These are phyloP conservation scores for Verasper variegatus DNA, from an alignment of 2,113 vertebrate species.

Conservation along the genomic window DNA sequence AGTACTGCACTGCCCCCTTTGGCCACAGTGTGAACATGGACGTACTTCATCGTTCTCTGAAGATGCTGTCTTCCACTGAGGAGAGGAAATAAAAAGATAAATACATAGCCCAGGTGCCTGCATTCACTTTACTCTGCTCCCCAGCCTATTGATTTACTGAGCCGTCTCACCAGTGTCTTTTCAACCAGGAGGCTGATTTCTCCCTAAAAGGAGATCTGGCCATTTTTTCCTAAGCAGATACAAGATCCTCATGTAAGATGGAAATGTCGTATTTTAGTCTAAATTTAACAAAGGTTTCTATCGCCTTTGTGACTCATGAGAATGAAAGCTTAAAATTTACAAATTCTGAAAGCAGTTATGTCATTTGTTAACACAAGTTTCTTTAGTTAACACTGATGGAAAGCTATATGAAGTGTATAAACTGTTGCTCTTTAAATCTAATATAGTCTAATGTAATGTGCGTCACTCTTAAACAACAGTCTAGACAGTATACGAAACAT, in stretches of 20 bases:
- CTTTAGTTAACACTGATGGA: background rate
- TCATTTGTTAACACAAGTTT: background rate
- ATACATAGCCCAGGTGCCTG: conserved; percentile 44
- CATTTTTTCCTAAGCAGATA: conserved; percentile 41
- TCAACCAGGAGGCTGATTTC: conserved; percentile 45
- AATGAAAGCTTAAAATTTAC: background rate
- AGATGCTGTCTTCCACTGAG: conserved; percentile 27
- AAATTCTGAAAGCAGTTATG: background rate
- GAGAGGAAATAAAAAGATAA: conserved; percentile 25
- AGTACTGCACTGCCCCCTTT: conserved; percentile 62
- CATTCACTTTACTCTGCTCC: conserved; percentile 58
- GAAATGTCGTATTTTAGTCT: conserved; percentile 16
- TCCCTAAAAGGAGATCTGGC: conserved; percentile 39
- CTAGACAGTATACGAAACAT: conserved; percentile 29
- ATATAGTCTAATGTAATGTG: background rate
- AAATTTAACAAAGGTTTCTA: background rate
- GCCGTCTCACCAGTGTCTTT: conserved; percentile 26
- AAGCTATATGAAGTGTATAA: conserved; percentile 4
- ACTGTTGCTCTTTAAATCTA: conserved; percentile 2
- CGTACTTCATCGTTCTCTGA: conserved; percentile 18
- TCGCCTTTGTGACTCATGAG: too few species aligned
- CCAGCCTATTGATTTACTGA: conserved; percentile 66
- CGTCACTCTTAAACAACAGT: conserved; percentile 29
- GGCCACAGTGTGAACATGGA: conserved; percentile 34
- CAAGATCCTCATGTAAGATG: conserved; percentile 24